phyloP scores from a whole-genome alignment of 1,140 invertebrate genomes.

The Pentalonia nigronervosa region DNA sequence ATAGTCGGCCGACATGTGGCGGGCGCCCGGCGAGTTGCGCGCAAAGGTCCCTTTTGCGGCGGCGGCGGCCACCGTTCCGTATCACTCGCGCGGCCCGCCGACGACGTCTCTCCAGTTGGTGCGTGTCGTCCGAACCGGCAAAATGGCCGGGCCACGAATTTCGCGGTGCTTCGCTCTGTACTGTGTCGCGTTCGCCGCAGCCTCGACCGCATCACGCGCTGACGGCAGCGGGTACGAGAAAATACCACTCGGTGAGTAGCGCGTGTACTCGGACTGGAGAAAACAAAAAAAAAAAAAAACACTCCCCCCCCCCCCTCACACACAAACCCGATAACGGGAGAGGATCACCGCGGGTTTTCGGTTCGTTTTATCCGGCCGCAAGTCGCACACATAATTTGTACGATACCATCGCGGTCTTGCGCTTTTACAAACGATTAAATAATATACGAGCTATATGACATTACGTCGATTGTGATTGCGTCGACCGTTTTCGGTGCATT shows the following conservation, averaged over 20 bases:
- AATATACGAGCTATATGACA: no score
- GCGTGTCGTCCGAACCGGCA: slow-evolving; percentile 55
- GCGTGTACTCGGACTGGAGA: no score
- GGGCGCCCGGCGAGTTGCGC: slow-evolving; percentile 7
- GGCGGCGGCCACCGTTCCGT: neutral
- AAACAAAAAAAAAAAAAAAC: no score
- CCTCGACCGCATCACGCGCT: neutral
- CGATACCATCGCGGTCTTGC: no score
- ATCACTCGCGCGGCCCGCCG: slow-evolving; percentile 20
- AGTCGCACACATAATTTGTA: no score
- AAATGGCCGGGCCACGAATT: slow-evolving; percentile 43
- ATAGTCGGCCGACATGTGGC: slow-evolving; percentile 25
- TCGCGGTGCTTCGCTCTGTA: neutral
- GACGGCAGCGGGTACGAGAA: slow-evolving; percentile 41
- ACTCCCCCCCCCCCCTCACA: no score
- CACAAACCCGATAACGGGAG: no score
- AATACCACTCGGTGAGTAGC: slow-evolving; percentile 34
- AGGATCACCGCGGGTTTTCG: no score
- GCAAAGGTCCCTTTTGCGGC: neutral
- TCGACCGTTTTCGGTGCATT: no score
- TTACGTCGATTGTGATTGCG: no score
- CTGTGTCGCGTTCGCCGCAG: slow-evolving; percentile 35
- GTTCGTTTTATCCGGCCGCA: no score
- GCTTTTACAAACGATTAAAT: no score
- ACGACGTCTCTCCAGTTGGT: slow-evolving; percentile 44